Percentiles rank a stretch among this genome's conserved stretches.
Conservation (phyloP, 2,797 vertebrate species). For the Sebastes jordani region DNA sequence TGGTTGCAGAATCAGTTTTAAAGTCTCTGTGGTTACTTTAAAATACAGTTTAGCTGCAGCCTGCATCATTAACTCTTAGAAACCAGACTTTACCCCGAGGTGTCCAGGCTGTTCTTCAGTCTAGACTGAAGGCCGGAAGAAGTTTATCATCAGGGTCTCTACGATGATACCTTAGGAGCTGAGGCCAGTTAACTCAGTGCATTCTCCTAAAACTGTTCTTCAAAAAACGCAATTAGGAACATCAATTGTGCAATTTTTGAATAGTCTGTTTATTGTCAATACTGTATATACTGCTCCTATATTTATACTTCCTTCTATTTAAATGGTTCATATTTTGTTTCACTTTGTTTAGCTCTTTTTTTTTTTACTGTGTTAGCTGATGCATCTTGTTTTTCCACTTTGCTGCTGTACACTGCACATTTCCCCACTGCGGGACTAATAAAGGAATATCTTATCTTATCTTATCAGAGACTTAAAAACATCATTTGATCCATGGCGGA, state of each 20-base stretch:
- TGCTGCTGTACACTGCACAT: too few species aligned
- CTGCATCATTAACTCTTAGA: neutral
- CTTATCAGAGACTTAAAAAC: neutral
- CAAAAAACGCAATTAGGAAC: neutral
- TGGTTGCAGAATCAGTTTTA: neutral
- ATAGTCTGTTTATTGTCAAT: too few species aligned
- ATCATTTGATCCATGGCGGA: neutral
- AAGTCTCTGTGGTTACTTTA: neutral
- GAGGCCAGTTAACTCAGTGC: neutral
- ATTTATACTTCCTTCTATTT: too few species aligned
- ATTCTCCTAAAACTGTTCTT: neutral
- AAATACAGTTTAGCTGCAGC: neutral
- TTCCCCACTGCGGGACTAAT: too few species aligned
- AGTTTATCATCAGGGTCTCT: neutral
- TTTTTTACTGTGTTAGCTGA: too few species aligned
- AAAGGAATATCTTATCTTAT: too few species aligned
- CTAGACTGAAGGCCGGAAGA: neutral
- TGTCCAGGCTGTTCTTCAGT: neutral
- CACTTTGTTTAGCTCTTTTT: too few species aligned
- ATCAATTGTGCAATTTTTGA: too few species aligned
- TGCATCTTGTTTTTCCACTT: too few species aligned
- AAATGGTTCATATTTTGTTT: too few species aligned
- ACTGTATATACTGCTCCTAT: too few species aligned
- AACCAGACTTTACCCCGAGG: constrained; percentile 17
- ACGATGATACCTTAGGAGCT: neutral